phyloP scores from a whole-genome alignment of 30 jellyfish, hydroid and myxozoan species.

The Aurelia sp. region DNA sequence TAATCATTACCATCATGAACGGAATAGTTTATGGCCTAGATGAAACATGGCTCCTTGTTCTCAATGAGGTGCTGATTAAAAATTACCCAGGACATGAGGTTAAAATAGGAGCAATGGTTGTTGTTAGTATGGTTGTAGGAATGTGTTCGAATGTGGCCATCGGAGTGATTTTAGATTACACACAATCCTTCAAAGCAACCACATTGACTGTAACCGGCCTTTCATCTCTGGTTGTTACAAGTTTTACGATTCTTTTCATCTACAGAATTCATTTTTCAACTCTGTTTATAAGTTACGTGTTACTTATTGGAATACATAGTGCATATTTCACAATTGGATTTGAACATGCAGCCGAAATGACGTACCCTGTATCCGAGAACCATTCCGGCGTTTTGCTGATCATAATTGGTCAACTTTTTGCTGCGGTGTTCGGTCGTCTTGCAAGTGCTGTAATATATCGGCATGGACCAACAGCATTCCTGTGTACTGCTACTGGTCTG shows the following conservation, averaged over 20 bases:
- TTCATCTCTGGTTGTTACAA: slow-evolving; percentile 9
- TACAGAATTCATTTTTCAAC: slow-evolving; percentile 19
- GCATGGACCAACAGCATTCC: neutral
- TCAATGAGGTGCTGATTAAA: slow-evolving; percentile 60
- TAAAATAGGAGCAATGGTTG: slow-evolving; percentile 66
- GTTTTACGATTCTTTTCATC: slow-evolving; percentile 31
- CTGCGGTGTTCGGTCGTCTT: slow-evolving; percentile 2
- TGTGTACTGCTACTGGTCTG: neutral
- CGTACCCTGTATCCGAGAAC: slow-evolving; percentile 46
- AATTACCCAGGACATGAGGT: slow-evolving; percentile 73
- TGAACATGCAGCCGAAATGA: slow-evolving; percentile 75
- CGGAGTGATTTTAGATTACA: slow-evolving; percentile 62
- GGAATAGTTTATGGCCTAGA: slow-evolving; percentile 48
- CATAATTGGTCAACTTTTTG: slow-evolving; percentile 14
- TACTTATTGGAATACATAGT: slow-evolving; percentile 18
- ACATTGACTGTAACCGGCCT: slow-evolving; percentile 22
- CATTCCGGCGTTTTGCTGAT: slow-evolving; percentile 19
- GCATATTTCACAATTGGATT: slow-evolving; percentile 74
- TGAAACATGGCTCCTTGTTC: slow-evolving; percentile 49
- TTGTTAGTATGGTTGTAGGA: slow-evolving; percentile 39
- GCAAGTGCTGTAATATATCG: slow-evolving; percentile 5
- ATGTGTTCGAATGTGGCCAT: slow-evolving; percentile 52
- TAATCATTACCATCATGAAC: neutral
- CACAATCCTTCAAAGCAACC: slow-evolving; percentile 39
- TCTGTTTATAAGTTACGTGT: neutral